Conservation (phyloP, 2,888 invertebrate genomes). For the Gonocerus acuteangulatus region DNA sequence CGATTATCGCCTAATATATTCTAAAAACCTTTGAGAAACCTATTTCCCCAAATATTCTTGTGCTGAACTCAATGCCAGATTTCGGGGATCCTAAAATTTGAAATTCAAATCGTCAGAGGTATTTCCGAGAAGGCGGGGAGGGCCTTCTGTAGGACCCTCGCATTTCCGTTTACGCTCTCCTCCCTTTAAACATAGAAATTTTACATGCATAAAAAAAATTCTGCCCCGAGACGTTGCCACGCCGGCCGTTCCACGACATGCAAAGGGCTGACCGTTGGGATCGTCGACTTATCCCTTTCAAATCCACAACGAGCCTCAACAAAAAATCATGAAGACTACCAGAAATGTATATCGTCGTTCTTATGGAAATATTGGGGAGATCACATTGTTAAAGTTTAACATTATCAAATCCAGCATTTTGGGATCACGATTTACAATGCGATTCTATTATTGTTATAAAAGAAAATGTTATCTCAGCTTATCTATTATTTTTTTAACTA, state of each 20-base stretch:
- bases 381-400: too few species aligned
- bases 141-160: constrained; percentile 10
- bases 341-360: too few species aligned
- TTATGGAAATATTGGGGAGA: too few species aligned
- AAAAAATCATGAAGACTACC: too few species aligned
- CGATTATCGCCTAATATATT: constrained; percentile 9
- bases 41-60: constrained; percentile 19
- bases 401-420: too few species aligned
- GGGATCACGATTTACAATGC: too few species aligned
- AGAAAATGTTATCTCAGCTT: too few species aligned
- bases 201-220: constrained; percentile 17
- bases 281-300: neutral
- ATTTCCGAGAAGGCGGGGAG: constrained; percentile 9
- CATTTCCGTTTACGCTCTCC: constrained; percentile 12
- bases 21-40: constrained; percentile 13
- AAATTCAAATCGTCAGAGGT: constrained; percentile 13
- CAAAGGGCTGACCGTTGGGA: neutral
- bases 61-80: constrained; percentile 16
- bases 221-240: neutral
- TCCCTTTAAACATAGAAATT: constrained; percentile 18
- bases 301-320: neutral
- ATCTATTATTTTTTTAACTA: too few species aligned
- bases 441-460: too few species aligned
- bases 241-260: neutral
- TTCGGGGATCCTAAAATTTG: constrained; percentile 20